Conservation (phyloP, 2,888 invertebrate genomes). For the Oasisia sp. region DNA sequence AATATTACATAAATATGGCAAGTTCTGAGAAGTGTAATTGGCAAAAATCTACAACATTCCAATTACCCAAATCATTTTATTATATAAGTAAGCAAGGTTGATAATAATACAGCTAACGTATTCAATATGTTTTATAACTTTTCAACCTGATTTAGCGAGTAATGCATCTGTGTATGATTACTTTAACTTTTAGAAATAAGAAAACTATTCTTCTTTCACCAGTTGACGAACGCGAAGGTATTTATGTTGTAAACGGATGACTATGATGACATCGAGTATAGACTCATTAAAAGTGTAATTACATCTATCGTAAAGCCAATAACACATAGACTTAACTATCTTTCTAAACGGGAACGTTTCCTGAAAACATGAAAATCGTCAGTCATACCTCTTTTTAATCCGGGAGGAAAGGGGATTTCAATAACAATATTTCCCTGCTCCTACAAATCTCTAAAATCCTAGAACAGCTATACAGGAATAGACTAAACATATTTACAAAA, state of each 20-base stretch:
- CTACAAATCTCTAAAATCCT: not conserved
- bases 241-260: not conserved
- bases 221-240: too few species aligned
- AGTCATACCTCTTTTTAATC: not conserved
- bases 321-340: not conserved
- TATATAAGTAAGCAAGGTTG: not conserved
- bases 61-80: not conserved
- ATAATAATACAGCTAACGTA: not conserved
- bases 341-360: not conserved
- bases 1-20: not conserved
- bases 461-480: too few species aligned
- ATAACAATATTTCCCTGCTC: not conserved
- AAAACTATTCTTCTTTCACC: too few species aligned
- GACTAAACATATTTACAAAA: too few species aligned
- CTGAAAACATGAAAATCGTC: not conserved
- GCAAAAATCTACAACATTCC: not conserved
- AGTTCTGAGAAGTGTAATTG: not conserved
- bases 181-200: not conserved
- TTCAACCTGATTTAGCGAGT: not conserved
- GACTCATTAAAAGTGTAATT: not conserved
- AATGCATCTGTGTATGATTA: not conserved
- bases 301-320: too few species aligned
- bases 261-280: not conserved
- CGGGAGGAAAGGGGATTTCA: not conserved
- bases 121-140: not conserved